phyloP scores from a whole-genome alignment of 2,888 invertebrate genomes.

The Chloroclysta siterata region DNA sequence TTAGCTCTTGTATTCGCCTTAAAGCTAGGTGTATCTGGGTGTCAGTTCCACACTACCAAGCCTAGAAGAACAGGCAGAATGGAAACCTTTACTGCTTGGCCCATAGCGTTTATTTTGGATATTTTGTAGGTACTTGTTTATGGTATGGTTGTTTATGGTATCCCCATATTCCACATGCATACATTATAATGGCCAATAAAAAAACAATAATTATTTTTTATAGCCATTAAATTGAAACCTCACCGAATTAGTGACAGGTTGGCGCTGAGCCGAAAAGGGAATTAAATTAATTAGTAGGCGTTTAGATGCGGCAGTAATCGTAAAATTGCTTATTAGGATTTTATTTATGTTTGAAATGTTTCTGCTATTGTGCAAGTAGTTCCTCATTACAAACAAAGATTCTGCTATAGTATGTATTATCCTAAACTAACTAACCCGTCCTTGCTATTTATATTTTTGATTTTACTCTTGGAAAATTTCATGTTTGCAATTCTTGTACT shows the following conservation, averaged over 20 bases:
- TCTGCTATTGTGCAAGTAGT: conserved; percentile 6
- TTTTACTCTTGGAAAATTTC: too few relatives aligned
- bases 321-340: conserved; percentile 28
- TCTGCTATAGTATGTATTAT: too few relatives aligned
- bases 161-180: conserved; percentile 43
- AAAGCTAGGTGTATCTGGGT: too few relatives aligned
- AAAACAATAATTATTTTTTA: conserved; percentile 49
- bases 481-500: too few relatives aligned
- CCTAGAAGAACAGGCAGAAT: too few relatives aligned
- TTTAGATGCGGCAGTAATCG: conserved; percentile 29
- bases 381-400: not conserved
- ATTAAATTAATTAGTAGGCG: conserved; percentile 44
- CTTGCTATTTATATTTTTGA: too few relatives aligned
- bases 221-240: conserved; percentile 49
- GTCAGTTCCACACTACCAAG: too few relatives aligned
- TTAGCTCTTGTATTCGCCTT: too few relatives aligned
- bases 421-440: too few relatives aligned
- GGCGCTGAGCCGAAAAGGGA: conserved; percentile 43
- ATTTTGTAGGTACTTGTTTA: not conserved
- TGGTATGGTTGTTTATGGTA: not conserved
- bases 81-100: too few relatives aligned
- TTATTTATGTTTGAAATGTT: conserved; percentile 25
- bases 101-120: not conserved
- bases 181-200: conserved; percentile 47
- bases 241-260: conserved; percentile 45